Evolutionary conservation across 1,140 invertebrate species (phyloP).

Genomic region (Drosophila pandora): DNA sequence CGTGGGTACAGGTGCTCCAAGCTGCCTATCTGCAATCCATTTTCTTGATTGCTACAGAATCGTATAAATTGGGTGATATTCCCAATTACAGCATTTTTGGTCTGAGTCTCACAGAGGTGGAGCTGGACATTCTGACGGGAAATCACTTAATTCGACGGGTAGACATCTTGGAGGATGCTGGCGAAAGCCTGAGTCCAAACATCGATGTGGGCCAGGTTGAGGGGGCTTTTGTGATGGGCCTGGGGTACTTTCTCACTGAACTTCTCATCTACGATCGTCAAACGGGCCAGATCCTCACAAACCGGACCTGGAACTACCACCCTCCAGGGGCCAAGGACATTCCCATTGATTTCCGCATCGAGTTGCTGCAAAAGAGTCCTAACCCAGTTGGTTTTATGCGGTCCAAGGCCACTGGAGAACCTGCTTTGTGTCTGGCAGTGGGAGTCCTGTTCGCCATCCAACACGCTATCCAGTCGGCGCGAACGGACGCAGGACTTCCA

Average conservation of each 20-base stretch:
- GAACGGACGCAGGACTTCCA: constrained; percentile 85
- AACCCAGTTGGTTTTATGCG: constrained; percentile 89
- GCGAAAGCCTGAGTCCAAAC: constrained; percentile 89
- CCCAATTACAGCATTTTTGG: constrained; percentile 86
- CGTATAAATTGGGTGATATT: constrained; percentile 80
- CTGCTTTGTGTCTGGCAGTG: constrained; percentile 88
- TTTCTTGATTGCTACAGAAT: constrained; percentile 87
- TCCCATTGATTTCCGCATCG: constrained; percentile 91
- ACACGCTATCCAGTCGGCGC: constrained; percentile 88
- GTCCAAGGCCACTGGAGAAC: constrained; percentile 93
- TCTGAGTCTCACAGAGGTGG: constrained; percentile 87
- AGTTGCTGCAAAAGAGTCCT: constrained; percentile 88
- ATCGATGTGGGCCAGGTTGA: constrained; percentile 91
- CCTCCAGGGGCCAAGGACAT: constrained; percentile 92
- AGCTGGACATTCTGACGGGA: constrained; percentile 90
- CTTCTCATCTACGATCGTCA: constrained; percentile 87
- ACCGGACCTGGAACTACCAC: constrained; percentile 92
- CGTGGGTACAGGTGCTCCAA: constrained; percentile 88
- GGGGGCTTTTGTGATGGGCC: constrained; percentile 92
- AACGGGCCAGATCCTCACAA: constrained; percentile 89
- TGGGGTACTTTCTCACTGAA: constrained; percentile 91
- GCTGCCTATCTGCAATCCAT: constrained; percentile 85
- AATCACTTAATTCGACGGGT: constrained; percentile 86
- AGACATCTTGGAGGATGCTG: constrained; percentile 90
- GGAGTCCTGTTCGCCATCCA: constrained; percentile 89